Evolutionary conservation across 30 jellyfish, hydroid and myxozoan genomes (phyloP).

Genomic region (Haliclystus octoradiatus): DNA sequence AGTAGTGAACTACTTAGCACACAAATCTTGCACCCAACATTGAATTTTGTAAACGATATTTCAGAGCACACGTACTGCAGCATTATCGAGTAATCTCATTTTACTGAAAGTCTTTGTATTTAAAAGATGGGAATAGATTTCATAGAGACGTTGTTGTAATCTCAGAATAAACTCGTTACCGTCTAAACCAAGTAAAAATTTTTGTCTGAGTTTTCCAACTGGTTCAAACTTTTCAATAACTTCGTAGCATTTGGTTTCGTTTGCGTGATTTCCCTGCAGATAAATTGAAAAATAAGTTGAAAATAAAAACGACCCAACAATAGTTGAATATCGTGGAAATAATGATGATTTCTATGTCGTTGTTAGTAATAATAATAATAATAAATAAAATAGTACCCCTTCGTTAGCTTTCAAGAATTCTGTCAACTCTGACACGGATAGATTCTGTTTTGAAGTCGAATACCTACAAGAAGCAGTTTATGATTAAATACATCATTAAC

Average conservation of each 20-base stretch:
- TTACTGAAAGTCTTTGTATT: background rate
- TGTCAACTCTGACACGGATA: background rate
- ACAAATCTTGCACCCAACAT: too few relatives aligned
- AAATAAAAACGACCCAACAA: background rate
- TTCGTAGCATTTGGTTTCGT: constrained; percentile 10
- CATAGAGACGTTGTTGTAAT: background rate
- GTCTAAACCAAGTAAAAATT: constrained; percentile 18
- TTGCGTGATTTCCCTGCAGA: constrained; percentile 15
- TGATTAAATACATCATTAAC: too few relatives aligned
- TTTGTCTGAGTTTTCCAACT: constrained; percentile 18
- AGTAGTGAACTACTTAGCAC: too few relatives aligned
- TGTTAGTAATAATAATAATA: background rate
- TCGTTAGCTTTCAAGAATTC: background rate
- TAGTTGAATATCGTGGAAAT: background rate
- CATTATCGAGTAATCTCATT: too few relatives aligned
- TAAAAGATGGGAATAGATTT: background rate
- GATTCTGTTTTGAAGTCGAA: background rate
- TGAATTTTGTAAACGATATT: too few relatives aligned
- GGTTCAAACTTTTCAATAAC: constrained; percentile 33
- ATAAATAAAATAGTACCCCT: background rate
- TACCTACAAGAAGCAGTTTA: too few relatives aligned
- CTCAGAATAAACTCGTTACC: constrained; percentile 5
- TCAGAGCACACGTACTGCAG: too few relatives aligned
- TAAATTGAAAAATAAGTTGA: background rate
- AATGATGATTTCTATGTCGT: background rate